Evolutionary conservation across 2,888 invertebrate genomes (phyloP), one percentile per base, ranked within the genome.

Genomic region (Apodemia hepburni): DNA sequence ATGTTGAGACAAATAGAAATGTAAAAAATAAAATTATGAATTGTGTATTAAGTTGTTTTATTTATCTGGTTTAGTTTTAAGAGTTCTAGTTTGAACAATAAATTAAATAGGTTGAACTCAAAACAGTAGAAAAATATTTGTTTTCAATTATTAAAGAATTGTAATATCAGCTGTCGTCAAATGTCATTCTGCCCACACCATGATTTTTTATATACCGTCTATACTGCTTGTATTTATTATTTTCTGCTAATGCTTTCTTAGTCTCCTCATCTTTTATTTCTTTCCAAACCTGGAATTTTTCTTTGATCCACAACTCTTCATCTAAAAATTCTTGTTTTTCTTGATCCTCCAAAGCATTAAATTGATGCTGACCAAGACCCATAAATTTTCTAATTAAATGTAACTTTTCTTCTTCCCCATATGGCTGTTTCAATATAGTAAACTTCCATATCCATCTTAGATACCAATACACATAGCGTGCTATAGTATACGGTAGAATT

Each of bases 191-290:
- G 0, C 97, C 96, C 0, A 96, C 94, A 3, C 97, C 98, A 79
- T 97, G 97, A 75, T 96, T 96, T 84, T 97, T 98, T 89, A 98
- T 95, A 81, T 97, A 98, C 64, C 98, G 92, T 66, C 98, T 92
- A 78, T 98, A 98, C 68, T 96, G 95, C 84, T 98, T 98, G 80
- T 97, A 97, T 76, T 95, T 94, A 61, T 96, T 95, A 85, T 95
- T 98, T 74, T 97, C 96, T 0, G 98, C 97, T 77, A 98, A 81
- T 72, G 96, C 95, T 70, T 95, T 95, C 77, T 97, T 97, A 77
- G 95, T 93, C 78, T 97, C 96, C 73, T 97, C 97, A 71, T 98
- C 98, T 79, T 97, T 95, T 62, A 95, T 92, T 70, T 93, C 87
- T 79, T 97, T 97, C 97, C 97, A 98, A 27, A 76, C 92, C 74